phyloP scores from a whole-genome alignment of 2,113 vertebrate species.

The Dolichallabes microphthalmus region DNA sequence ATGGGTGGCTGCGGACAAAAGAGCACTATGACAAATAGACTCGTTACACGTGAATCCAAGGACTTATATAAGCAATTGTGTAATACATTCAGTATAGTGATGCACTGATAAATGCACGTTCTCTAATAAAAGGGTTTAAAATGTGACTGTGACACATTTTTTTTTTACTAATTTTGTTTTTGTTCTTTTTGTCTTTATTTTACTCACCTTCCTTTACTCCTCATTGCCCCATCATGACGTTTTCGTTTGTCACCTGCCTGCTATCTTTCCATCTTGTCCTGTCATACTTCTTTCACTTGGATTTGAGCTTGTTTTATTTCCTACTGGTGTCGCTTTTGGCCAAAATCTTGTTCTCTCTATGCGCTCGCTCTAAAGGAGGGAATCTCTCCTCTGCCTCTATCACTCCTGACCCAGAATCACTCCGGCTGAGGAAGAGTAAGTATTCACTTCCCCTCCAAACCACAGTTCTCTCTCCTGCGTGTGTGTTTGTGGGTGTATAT shows the following conservation, averaged over 20 bases:
- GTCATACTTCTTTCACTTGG: neutral
- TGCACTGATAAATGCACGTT: neutral
- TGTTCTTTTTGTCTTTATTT: slow-evolving; percentile 23
- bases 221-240: slow-evolving; percentile 20
- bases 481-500: slow-evolving; percentile 23
- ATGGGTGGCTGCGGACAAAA: neutral
- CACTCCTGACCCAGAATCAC: slow-evolving; percentile 71
- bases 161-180: slow-evolving; percentile 41
- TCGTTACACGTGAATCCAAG: neutral
- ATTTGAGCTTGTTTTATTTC: neutral
- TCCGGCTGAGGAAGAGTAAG: slow-evolving; percentile 88
- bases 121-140: neutral
- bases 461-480: slow-evolving; percentile 18
- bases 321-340: neutral
- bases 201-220: neutral
- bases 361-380: slow-evolving; percentile 56
- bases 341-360: slow-evolving; percentile 32
- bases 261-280: neutral
- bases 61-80: neutral
- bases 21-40: neutral
- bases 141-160: neutral
- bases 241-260: slow-evolving; percentile 13
- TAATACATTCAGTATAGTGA: neutral
- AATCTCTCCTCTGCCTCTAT: slow-evolving; percentile 61
- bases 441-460: slow-evolving; percentile 55